A percentile compares a stretch with the other conserved stretches of the same genome.
Conservation (phyloP, 2,797 vertebrate genomes). For the Siniperca obscura region DNA sequence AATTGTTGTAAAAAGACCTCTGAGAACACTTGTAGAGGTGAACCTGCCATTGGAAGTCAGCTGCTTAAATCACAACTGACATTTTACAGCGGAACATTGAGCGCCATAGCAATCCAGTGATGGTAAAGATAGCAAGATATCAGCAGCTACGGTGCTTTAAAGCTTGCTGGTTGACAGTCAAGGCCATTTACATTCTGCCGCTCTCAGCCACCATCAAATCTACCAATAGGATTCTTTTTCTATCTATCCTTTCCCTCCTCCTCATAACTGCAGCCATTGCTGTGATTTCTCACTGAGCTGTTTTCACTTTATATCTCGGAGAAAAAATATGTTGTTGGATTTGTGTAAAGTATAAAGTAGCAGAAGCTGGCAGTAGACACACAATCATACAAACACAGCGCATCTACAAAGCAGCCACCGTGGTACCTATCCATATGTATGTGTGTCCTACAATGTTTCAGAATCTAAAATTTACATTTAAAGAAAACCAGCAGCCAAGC, state of each 20-base stretch:
- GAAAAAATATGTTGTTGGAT: constrained; percentile 48
- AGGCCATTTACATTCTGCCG: constrained; percentile 58
- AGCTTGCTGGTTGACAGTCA: constrained; percentile 60
- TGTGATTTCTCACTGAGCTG: constrained; percentile 64
- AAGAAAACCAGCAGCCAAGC: constrained; percentile 33
- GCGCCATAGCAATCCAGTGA: constrained; percentile 14
- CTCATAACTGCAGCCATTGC: constrained; percentile 37
- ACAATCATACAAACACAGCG: constrained; percentile 22
- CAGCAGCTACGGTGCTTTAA: constrained; percentile 35
- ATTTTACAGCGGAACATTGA: constrained; percentile 32
- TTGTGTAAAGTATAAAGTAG: constrained; percentile 47
- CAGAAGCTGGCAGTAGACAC: constrained; percentile 36
- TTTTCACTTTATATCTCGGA: constrained; percentile 49
- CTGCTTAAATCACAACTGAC: constrained; percentile 14
- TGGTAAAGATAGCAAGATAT: constrained; percentile 38
- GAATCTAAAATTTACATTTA: constrained; percentile 47
- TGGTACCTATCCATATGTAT: constrained; percentile 52
- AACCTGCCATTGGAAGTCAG: background rate
- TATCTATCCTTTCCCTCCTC: constrained; percentile 33
- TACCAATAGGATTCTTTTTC: constrained; percentile 33
- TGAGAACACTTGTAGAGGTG: background rate
- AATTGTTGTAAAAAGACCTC: constrained; percentile 14
- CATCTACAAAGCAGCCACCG: constrained; percentile 44
- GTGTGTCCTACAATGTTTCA: constrained; percentile 54
- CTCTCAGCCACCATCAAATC: constrained; percentile 55